Evolutionary conservation across 1,140 invertebrate genomes (phyloP), one percentile per base, ranked within the genome.

Genomic region (Atta cephalotes): DNA sequence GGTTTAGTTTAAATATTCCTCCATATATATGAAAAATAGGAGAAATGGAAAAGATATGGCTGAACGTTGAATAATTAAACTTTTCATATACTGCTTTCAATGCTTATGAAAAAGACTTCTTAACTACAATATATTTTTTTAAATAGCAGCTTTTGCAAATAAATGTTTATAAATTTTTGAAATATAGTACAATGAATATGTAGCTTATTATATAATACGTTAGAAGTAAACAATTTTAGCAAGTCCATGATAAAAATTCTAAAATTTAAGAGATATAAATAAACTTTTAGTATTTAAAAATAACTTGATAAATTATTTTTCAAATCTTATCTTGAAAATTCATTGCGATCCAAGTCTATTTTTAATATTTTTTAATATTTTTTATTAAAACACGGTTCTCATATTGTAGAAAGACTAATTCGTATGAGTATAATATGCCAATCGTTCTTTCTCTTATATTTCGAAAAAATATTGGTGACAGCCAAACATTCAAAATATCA

Each of bases 51-150:
- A 28, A 71, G 49, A 31, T 25, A 7, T 10, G 10, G 18, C 14
- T 1, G 53, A 25, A 62, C 9, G 56, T 80, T 68, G 31, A 66
- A 51, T 79, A 80, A 53, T 66, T 79, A 65, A 79, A 68, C 63
- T 68, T 80, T 68, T 53, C 62, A 68, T 53, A 68, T 53, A 14
- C 28, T 58, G 18, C n/a, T 79, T 51, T 21, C 10, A 31, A 51
- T 79, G 10, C 6, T 14, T 25, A 21, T 35, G 1, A 31, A 14
- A 66, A 66, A 53, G 49, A 3, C 7, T 25, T 62, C 21, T 63
- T 31, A 49, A 2, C 1, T 60, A 60, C 28, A 31, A 31, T 31
- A 31, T 14, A 45, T 49, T 45, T 49, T 80, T 31, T 53, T 6
- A 5, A 12, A 49, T 14, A 51, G 12, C 18, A 79, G 63, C 21